Conservation (phyloP, 2,797 vertebrate species). For the Paguma larvata region DNA sequence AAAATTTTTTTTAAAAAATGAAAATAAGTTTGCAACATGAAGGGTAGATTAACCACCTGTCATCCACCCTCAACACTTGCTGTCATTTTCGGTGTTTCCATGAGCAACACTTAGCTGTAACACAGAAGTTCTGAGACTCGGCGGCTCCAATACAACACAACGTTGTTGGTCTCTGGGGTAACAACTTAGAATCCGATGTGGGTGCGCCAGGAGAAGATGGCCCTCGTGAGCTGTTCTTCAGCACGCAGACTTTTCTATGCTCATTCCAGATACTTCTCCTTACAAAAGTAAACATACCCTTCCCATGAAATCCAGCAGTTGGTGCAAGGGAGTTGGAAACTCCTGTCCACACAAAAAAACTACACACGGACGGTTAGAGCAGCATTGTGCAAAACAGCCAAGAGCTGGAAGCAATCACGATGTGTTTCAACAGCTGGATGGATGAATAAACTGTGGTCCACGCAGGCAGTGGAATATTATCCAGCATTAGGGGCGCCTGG, state of each 20-base stretch:
- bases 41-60: neutral
- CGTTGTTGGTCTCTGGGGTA: neutral
- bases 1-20: too few relatives aligned
- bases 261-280: neutral
- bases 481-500: too few relatives aligned
- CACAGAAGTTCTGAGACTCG: too few relatives aligned
- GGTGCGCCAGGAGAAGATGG: too few relatives aligned
- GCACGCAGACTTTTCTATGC: too few relatives aligned
- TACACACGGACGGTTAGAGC: accelerated
- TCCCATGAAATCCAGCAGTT: too few relatives aligned
- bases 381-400: too few relatives aligned
- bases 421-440: neutral
- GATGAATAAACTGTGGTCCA: neutral
- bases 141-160: neutral
- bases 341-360: neutral
- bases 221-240: too few relatives aligned
- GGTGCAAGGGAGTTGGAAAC: neutral
- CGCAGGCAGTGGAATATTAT: too few relatives aligned
- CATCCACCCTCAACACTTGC: accelerated
- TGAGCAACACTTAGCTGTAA: accelerated
- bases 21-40: neutral
- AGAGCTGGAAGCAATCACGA: neutral
- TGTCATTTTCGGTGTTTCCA: neutral
- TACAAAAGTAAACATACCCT: too few relatives aligned
- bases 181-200: neutral